These are phyloP conservation scores for Caradrina clavipalpis DNA, from an alignment of 2,888 invertebrate species.

Conservation along the genomic window DNA sequence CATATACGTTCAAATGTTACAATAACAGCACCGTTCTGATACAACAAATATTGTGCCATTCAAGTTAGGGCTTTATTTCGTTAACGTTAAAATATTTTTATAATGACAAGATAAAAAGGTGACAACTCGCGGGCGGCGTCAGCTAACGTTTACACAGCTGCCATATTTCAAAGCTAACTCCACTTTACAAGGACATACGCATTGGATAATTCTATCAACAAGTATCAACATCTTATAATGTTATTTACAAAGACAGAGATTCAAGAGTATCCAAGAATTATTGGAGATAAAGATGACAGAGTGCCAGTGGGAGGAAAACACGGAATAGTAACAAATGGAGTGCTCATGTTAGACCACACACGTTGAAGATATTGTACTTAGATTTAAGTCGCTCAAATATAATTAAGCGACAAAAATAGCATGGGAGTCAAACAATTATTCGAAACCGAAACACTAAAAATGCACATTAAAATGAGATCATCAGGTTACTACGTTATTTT, in stretches of 20 bases:
- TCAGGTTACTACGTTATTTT: background rate
- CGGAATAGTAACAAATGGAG: slow-evolving; percentile 28
- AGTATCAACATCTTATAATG: slow-evolving; percentile 66
- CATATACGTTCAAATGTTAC: background rate
- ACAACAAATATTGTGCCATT: no score
- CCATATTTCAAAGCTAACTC: slow-evolving; percentile 54
- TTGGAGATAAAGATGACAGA: slow-evolving; percentile 47
- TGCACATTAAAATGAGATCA: background rate
- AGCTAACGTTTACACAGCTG: slow-evolving; percentile 8
- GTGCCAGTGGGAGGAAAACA: slow-evolving; percentile 47
- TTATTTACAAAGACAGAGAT: slow-evolving; percentile 64
- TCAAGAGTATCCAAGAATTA: slow-evolving; percentile 59
- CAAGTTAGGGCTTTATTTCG: no score
- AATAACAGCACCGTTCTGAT: no score
- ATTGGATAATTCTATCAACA: slow-evolving; percentile 74
- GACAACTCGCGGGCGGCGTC: no score
- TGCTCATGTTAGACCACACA: background rate
- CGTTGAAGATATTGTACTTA: background rate
- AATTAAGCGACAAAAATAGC: background rate
- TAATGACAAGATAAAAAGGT: no score
- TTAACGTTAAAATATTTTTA: no score
- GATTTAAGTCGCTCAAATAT: no score
- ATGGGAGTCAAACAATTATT: background rate
- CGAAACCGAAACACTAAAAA: background rate
- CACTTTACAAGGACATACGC: slow-evolving; percentile 57